These are phyloP conservation scores for Coregonus suidteri DNA, from an alignment of 2,797 vertebrate genomes.

Conservation along the genomic window DNA sequence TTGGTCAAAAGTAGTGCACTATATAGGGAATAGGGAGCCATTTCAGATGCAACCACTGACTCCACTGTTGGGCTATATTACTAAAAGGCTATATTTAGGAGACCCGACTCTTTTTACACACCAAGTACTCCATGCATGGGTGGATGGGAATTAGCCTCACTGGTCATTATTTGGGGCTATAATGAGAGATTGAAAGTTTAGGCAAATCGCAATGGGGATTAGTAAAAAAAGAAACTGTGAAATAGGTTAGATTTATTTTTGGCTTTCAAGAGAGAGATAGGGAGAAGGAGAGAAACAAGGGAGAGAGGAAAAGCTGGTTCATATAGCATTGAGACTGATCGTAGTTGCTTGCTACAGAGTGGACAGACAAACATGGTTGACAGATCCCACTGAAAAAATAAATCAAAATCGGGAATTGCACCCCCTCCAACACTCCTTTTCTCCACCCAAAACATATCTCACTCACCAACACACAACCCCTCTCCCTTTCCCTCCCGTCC, in stretches of 20 bases:
- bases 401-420: slow-evolving; percentile 37
- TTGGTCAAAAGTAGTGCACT: too few relatives aligned
- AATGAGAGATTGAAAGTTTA: slow-evolving; percentile 56
- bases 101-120: slow-evolving; percentile 52
- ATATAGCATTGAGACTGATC: slow-evolving; percentile 45
- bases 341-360: slow-evolving; percentile 42
- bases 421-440: slow-evolving; percentile 32
- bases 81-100: slow-evolving; percentile 60
- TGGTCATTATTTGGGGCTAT: slow-evolving; percentile 64
- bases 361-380: slow-evolving; percentile 67
- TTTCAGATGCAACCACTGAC: neutral
- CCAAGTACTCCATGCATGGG: slow-evolving; percentile 64
- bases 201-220: slow-evolving; percentile 49
- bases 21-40: too few relatives aligned
- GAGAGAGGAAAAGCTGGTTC: slow-evolving; percentile 46
- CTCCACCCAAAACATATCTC: slow-evolving; percentile 37
- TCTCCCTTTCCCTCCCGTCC: slow-evolving; percentile 18
- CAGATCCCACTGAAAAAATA: slow-evolving; percentile 44
- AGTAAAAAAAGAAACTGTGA: slow-evolving; percentile 16
- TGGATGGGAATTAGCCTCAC: slow-evolving; percentile 59
- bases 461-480: slow-evolving; percentile 30
- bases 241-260: slow-evolving; percentile 31
- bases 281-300: slow-evolving; percentile 35
- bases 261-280: neutral
- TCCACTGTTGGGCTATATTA: neutral